Base-by-base conservation (phyloP, 2,797 vertebrate species). In the Hoplostethus atlanticus region DNA sequence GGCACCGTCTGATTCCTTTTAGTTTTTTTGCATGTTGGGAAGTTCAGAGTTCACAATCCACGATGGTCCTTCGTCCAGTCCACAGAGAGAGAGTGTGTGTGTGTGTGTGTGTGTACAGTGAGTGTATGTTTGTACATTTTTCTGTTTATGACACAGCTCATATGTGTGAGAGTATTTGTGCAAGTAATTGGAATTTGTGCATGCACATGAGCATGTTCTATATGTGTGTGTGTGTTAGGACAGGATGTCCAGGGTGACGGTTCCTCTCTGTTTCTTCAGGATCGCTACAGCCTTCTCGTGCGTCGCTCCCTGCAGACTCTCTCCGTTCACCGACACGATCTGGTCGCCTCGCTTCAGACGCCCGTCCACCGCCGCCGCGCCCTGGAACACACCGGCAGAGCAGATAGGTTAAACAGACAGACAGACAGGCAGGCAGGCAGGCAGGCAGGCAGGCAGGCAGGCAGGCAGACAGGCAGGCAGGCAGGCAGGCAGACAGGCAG, bases 261-360 rank as follows among this genome's bases (percentile, higher is more conserved):
- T 89, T 36, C 97, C 97, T 79, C 81, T 93, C 91, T 98, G 97
- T 65, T 90, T 95, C 88, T 98, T 98, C 71, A 98, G 92, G 66
- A 98, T 92, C 70, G 94, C 91, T 50, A 98, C 97, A 0, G 97
- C 97, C 90, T 97, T 96, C 72, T 99, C 96, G 1, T 97, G 97
- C 0, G 96, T 97, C 1, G 93, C 95, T 5, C 96, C 96, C 78
- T 98, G 96, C 86, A 98, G 90, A 56, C 93, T 94, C 77, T 98
- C 95, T 9, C 96, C 94, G 17, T 98, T 98, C 66, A 99, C 97
- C 0, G 95, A 89, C 83, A 98, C 80, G 65, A 99, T 95, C 92
- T 99, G 98, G 71, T 99, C 98, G 0, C 98, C 97, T 0, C 97
- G 95, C 68, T 96, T 98, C 88, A 99, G 88, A 64, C 91, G 93